phyloP scores from a whole-genome alignment of 92 coral and sea anemone genomes.

The Blastomussa wellsi region DNA sequence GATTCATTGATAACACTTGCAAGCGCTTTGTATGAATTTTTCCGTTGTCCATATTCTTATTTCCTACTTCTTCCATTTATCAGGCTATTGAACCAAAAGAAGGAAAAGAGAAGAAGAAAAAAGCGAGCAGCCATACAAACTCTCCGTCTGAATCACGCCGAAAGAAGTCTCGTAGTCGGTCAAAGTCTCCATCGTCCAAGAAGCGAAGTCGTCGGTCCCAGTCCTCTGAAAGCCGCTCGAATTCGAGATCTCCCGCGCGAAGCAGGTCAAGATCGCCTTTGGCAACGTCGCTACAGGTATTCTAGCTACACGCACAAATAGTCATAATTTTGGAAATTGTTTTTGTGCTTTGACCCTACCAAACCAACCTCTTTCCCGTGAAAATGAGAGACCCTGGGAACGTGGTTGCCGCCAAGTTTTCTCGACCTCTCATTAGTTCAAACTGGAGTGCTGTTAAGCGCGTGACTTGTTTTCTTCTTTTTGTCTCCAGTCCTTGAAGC shows the following conservation, averaged over 20 bases:
- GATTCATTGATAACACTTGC: no score
- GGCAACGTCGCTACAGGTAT: conserved; percentile 41
- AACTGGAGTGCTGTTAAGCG: background rate
- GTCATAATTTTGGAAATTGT: background rate
- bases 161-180: conserved; percentile 68
- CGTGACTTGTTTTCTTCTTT: background rate
- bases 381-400: no score
- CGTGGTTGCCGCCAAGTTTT: no score
- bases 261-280: conserved; percentile 67
- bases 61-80: background rate
- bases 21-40: no score
- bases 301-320: no score
- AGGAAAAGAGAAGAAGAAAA: conserved; percentile 58
- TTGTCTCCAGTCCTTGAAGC: conserved; percentile 76
- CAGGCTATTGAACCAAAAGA: conserved; percentile 84
- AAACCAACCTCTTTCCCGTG: no score
- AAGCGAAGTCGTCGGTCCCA: conserved; percentile 58
- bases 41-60: background rate
- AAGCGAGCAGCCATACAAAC: conserved; percentile 42
- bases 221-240: conserved; percentile 56
- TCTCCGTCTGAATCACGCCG: conserved; percentile 47
- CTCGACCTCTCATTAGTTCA: background rate
- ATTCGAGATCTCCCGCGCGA: conserved; percentile 57
- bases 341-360: no score
- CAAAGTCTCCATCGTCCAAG: conserved; percentile 60